phyloP scores from a whole-genome alignment of 2,797 vertebrate species.

The Myotis pilosus region DNA sequence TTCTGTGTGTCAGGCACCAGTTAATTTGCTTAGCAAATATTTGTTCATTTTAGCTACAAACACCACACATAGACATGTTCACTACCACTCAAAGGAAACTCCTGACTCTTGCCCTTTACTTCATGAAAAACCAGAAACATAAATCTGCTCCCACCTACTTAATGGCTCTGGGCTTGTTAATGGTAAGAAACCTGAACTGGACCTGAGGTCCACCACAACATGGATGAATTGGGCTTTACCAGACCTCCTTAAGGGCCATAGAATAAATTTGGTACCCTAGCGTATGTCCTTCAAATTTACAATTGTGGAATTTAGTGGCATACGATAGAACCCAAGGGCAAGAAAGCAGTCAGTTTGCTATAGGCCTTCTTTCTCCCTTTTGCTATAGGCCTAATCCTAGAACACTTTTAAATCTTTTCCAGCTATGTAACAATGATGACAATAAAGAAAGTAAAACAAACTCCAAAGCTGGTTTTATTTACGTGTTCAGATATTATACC shows the following conservation, averaged over 20 bases:
- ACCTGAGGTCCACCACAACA: neutral
- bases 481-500: neutral
- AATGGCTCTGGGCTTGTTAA: neutral
- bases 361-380: neutral
- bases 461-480: neutral
- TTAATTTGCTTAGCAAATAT: neutral
- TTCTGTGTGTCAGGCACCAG: neutral
- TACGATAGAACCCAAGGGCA: neutral
- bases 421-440: neutral
- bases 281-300: neutral
- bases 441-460: conserved; percentile 25
- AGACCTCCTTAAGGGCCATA: neutral
- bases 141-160: neutral
- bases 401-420: neutral
- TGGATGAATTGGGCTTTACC: neutral
- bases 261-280: neutral
- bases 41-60: conserved; percentile 2
- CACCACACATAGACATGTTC: neutral
- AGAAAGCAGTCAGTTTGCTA: neutral
- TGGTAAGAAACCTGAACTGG: neutral
- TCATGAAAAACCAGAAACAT: neutral
- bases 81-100: neutral
- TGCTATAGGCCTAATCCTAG: no score
- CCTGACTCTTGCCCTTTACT: neutral
- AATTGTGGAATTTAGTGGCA: neutral